Evolutionary conservation across 2,113 vertebrate genomes (phyloP).

Genomic region (Natator depressus): DNA sequence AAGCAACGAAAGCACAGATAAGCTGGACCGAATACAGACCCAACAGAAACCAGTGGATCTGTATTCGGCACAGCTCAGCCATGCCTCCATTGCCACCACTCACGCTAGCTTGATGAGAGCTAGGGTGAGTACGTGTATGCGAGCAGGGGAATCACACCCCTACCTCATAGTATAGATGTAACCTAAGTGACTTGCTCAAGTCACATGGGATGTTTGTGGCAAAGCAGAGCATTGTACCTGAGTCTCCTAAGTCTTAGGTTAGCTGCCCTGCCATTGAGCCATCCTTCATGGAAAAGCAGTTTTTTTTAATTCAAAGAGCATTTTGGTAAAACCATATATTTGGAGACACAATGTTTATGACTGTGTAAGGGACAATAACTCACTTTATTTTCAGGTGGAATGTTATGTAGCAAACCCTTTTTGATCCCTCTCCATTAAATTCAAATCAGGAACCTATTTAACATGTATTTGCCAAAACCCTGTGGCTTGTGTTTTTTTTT

Average conservation of each 20-base stretch:
- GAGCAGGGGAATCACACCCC: background rate
- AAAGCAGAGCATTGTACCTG: background rate
- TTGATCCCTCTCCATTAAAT: background rate
- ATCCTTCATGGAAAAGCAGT: background rate
- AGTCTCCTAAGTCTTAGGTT: background rate
- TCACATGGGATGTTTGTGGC: background rate
- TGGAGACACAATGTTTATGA: background rate
- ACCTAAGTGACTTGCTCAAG: background rate
- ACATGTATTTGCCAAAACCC: background rate
- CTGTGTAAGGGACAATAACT: background rate
- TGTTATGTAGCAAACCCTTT: background rate
- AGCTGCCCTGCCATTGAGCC: background rate
- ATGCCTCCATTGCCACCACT: background rate
- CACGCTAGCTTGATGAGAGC: background rate
- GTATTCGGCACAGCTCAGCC: background rate
- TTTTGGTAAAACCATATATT: accelerated
- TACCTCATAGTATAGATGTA: background rate
- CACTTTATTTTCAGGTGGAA: background rate
- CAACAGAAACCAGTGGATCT: too few species aligned
- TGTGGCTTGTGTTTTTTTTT: background rate
- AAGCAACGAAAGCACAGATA: background rate
- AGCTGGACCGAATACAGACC: background rate
- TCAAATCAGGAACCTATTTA: background rate
- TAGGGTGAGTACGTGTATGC: background rate
- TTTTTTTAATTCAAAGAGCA: background rate